These are phyloP conservation scores for Sternotherus odoratus DNA, from an alignment of 2,797 vertebrate genomes.

Conservation along the genomic window DNA sequence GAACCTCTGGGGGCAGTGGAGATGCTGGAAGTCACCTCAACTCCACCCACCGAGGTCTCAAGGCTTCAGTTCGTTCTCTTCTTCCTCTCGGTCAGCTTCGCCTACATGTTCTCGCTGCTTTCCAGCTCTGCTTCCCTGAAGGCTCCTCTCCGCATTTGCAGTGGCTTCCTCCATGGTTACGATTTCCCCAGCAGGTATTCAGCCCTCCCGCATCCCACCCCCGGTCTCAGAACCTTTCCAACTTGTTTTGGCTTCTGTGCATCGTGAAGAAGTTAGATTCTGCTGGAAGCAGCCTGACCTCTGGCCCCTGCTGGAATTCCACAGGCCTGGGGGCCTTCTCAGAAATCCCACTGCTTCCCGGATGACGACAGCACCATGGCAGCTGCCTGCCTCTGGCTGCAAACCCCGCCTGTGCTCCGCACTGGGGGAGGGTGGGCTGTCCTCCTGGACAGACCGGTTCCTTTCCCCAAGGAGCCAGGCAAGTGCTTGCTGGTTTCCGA, in stretches of 20 bases:
- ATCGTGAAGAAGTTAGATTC: neutral
- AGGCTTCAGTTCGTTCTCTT: neutral
- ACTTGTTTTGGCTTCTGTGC: neutral
- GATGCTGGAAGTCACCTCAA: neutral
- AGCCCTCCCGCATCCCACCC: neutral
- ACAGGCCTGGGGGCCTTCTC: conserved; percentile 34
- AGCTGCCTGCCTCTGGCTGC: conserved; percentile 44
- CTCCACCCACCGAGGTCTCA: neutral
- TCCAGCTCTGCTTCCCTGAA: conserved; percentile 1
- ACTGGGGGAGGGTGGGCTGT: neutral
- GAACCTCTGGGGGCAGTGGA: neutral
- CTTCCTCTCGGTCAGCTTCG: neutral
- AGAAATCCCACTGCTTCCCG: conserved; percentile 58
- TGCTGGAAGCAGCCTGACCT: conserved; percentile 61
- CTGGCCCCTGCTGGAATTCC: conserved; percentile 68
- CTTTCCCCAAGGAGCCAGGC: neutral
- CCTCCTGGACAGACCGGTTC: neutral
- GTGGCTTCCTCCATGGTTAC: neutral
- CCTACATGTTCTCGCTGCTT: neutral
- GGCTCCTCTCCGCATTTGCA: neutral
- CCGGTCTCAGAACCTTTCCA: neutral
- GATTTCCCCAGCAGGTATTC: neutral
- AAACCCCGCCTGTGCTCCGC: conserved; percentile 10
- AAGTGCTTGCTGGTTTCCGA: neutral
- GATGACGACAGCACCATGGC: conserved; percentile 42